These are phyloP conservation scores for Vidua chalybeata DNA, from an alignment of 2,113 vertebrate genomes.

Conservation along the genomic window DNA sequence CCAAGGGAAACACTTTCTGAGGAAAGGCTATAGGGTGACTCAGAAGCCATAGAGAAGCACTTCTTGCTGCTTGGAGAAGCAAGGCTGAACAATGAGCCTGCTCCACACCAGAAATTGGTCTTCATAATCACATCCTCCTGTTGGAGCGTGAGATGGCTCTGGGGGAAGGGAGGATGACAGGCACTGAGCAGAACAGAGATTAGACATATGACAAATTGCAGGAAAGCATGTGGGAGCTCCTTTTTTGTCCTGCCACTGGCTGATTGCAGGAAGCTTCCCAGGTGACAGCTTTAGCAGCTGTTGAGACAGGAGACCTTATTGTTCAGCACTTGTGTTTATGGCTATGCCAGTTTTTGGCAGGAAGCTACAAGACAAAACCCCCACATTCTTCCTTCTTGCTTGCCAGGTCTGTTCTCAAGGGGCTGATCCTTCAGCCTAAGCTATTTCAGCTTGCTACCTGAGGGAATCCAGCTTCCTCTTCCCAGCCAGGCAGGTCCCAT, in stretches of 20 bases:
- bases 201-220: neutral
- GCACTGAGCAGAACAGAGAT: neutral
- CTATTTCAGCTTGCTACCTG: neutral
- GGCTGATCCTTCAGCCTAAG: neutral
- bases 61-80: neutral
- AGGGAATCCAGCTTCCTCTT: neutral
- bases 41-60: neutral
- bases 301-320: slow-evolving; percentile 36
- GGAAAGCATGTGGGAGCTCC: slow-evolving; percentile 8
- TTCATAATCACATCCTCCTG: slow-evolving; percentile 48
- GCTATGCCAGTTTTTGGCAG: slow-evolving; percentile 27
- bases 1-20: neutral
- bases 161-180: slow-evolving; percentile 15
- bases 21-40: neutral
- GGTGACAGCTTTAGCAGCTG: slow-evolving; percentile 53
- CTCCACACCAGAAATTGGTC: neutral
- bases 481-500: neutral
- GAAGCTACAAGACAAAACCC: slow-evolving; percentile 39
- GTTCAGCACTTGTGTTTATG: neutral
- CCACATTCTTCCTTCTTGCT: neutral
- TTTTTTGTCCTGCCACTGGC: slow-evolving; percentile 37
- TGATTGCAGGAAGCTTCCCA: slow-evolving; percentile 59
- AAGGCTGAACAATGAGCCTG: neutral
- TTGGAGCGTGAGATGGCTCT: neutral
- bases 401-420: neutral